phyloP scores from a whole-genome alignment of 2,888 invertebrate species.

The Apamea monoglypha region DNA sequence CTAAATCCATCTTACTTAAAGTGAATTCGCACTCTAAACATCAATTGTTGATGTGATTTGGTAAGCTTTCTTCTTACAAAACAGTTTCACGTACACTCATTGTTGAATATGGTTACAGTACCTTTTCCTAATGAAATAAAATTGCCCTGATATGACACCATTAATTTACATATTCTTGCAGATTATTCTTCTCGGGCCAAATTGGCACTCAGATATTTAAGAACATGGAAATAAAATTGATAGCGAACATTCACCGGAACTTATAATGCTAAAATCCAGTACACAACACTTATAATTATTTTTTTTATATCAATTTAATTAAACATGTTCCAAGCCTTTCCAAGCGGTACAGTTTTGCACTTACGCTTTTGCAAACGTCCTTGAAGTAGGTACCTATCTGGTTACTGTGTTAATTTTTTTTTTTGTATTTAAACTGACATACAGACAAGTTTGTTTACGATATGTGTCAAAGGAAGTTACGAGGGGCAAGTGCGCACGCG shows the following conservation, averaged over 20 bases:
- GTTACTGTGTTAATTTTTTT: not conserved
- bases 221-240: conserved; percentile 38
- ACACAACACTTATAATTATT: not conserved
- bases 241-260: conserved; percentile 40
- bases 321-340: not conserved
- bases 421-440: conserved; percentile 24
- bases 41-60: conserved; percentile 15
- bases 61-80: conserved; percentile 48
- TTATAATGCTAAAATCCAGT: not conserved
- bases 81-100: conserved; percentile 56
- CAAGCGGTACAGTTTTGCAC: not conserved
- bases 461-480: conserved; percentile 47
- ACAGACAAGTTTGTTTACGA: conserved; percentile 40
- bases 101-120: conserved; percentile 44
- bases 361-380: conserved; percentile 15
- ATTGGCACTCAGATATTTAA: conserved; percentile 28
- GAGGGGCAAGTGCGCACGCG: conserved; percentile 46
- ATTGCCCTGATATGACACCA: not conserved
- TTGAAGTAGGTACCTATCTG: conserved; percentile 8
- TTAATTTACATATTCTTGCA: not conserved
- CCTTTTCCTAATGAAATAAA: not conserved
- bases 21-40: conserved; percentile 11
- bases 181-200: conserved; percentile 21
- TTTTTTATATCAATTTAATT: not conserved
- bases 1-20: conserved; percentile 94